A percentile compares a stretch with the other conserved stretches of the same genome.
Evolutionary conservation across 2,888 invertebrate genomes (phyloP).

Genomic region (Drosophila peninsularis): DNA sequence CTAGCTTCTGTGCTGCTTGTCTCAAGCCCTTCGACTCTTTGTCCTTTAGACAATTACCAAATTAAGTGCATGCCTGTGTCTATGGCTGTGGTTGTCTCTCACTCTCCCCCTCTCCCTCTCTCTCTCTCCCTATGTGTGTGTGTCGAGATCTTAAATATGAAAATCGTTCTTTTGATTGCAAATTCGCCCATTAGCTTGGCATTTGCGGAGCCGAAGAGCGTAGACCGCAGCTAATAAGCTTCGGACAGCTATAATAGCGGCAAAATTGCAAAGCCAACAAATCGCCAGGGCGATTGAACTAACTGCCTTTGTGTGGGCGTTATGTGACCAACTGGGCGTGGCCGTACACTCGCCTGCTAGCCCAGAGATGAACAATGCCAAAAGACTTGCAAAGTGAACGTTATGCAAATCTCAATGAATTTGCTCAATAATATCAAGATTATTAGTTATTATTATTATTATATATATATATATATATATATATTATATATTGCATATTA

Average conservation of each 20-base stretch:
- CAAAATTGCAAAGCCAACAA: slow-evolving; percentile 58
- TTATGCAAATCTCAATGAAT: no score
- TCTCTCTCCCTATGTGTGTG: neutral
- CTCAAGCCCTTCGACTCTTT: neutral
- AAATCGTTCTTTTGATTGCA: slow-evolving; percentile 68
- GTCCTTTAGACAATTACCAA: slow-evolving; percentile 70
- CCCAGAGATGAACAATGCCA: slow-evolving; percentile 27
- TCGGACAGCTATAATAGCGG: slow-evolving; percentile 35
- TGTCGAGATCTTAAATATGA: slow-evolving; percentile 66
- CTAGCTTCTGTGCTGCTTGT: slow-evolving; percentile 10
- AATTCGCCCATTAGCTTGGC: slow-evolving; percentile 69
- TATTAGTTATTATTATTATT: no score
- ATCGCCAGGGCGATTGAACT: slow-evolving; percentile 60
- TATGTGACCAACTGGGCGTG: neutral
- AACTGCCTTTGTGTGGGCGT: slow-evolving; percentile 26
- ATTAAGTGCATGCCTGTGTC: slow-evolving; percentile 67
- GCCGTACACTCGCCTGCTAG: neutral
- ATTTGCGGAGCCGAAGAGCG: slow-evolving; percentile 32
- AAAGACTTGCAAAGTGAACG: neutral
- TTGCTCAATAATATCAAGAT: no score
- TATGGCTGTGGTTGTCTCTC: neutral
- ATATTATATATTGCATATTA: no score
- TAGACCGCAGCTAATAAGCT: slow-evolving; percentile 64
- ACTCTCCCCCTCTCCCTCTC: neutral
- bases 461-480: no score